These are phyloP conservation scores for Pongo abelii DNA, from an alignment of 2,113 vertebrate species.

Conservation along the genomic window DNA sequence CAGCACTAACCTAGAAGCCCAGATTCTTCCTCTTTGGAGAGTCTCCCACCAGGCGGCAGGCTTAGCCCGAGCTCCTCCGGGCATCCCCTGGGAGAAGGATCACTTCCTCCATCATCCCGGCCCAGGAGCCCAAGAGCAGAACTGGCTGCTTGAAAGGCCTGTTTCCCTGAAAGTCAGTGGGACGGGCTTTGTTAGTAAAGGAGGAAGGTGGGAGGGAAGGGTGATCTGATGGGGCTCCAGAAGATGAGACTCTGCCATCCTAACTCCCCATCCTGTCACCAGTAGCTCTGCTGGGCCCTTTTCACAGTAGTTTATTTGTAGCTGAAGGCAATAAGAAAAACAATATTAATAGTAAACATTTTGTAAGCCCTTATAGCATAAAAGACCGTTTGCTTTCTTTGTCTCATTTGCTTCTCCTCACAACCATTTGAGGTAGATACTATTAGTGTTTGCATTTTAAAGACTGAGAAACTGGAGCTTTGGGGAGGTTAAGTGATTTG, in stretches of 20 bases:
- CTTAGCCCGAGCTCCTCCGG: neutral
- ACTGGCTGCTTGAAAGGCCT: neutral
- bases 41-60: neutral
- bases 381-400: neutral
- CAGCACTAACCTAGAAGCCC: neutral
- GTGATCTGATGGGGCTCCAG: neutral
- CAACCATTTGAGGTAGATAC: neutral
- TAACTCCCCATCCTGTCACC: neutral
- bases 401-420: neutral
- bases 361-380: fast-evolving
- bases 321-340: neutral
- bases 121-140: neutral
- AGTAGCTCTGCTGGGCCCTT: neutral
- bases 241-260: neutral
- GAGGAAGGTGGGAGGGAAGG: no score
- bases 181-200: no score
- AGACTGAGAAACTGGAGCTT: neutral
- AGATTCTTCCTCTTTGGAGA: neutral
- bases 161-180: neutral
- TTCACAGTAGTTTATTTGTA: neutral
- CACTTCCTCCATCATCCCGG: neutral
- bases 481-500: neutral
- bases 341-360: fast-evolving
- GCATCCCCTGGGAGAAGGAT: fast-evolving
- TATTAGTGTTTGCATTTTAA: neutral